phyloP scores from a whole-genome alignment of 1,140 invertebrate genomes.

The Lucilia cuprina region DNA sequence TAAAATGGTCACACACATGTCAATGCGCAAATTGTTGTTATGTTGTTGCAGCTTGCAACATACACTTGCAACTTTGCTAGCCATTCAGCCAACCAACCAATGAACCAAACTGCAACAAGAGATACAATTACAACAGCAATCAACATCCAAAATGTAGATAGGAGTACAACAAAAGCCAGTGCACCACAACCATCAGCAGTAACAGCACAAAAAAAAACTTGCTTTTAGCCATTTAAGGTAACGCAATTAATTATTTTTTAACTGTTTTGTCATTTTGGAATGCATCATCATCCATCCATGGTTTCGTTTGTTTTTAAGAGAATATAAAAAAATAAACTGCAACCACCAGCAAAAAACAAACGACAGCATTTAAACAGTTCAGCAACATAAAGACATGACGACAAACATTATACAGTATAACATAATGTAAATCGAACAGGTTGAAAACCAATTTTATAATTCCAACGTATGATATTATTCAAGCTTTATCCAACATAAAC shows the following conservation, averaged over 20 bases:
- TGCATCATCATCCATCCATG: slow-evolving; percentile 34
- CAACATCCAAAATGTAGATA: background rate
- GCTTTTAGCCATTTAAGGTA: slow-evolving; percentile 61
- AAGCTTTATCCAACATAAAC: too few relatives aligned
- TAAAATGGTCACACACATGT: slow-evolving; percentile 41
- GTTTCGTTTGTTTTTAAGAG: background rate
- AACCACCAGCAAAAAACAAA: background rate
- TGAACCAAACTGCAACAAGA: background rate
- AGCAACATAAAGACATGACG: background rate
- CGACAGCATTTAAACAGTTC: background rate
- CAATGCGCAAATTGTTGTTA: slow-evolving; percentile 42
- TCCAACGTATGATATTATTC: too few relatives aligned
- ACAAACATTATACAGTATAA: background rate
- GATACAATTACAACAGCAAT: slow-evolving; percentile 16
- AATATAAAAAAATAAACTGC: background rate
- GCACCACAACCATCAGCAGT: background rate
- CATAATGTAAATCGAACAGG: background rate
- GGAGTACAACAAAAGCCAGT: background rate
- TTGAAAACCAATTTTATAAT: too few relatives aligned
- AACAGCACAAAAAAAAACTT: slow-evolving; percentile 44
- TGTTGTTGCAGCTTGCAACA: slow-evolving; percentile 38
- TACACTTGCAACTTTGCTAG: slow-evolving; percentile 13
- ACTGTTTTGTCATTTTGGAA: slow-evolving; percentile 63
- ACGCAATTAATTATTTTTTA: slow-evolving; percentile 63
- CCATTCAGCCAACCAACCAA: background rate